Evolutionary conservation across 2,113 vertebrate genomes (phyloP).

Genomic region (Saccopteryx leptura): DNA sequence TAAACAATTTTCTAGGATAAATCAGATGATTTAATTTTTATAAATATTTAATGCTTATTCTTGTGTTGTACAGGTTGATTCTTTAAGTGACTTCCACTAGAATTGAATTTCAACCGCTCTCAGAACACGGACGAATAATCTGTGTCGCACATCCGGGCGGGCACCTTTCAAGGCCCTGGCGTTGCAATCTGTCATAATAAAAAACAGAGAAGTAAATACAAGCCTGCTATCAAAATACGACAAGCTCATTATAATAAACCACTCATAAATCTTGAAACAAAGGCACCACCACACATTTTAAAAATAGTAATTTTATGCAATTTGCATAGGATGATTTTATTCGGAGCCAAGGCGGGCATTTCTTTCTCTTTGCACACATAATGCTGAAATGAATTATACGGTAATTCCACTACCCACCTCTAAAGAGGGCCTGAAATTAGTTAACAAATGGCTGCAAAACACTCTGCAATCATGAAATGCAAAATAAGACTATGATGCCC

Average conservation of each 20-base stretch:
- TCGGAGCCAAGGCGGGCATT: constrained; percentile 64
- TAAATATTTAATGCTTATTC: constrained; percentile 79
- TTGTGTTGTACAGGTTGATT: constrained; percentile 69
- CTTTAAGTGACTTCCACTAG: constrained; percentile 67
- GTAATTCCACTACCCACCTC: neutral
- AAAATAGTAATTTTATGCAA: constrained; percentile 64
- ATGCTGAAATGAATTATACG: constrained; percentile 59
- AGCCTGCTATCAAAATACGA: constrained; percentile 59
- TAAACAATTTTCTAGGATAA: constrained; percentile 63
- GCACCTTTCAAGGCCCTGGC: constrained; percentile 2
- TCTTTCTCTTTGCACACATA: constrained; percentile 53
- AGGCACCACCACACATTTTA: constrained; percentile 33
- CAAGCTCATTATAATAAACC: constrained; percentile 76
- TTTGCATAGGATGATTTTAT: constrained; percentile 68
- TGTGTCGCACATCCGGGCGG: neutral
- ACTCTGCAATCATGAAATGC: constrained; percentile 63
- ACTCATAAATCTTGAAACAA: constrained; percentile 65
- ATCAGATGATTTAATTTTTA: constrained; percentile 77
- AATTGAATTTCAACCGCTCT: constrained; percentile 65
- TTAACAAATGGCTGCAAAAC: constrained; percentile 71
- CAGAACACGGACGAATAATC: constrained; percentile 16
- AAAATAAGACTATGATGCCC: constrained; percentile 50
- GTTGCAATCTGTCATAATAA: constrained; percentile 46
- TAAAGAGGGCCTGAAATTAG: constrained; percentile 60
- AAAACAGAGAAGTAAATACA: constrained; percentile 73